Base-by-base conservation (phyloP, 1,140 invertebrate species). In the Micrasema minimum region DNA sequence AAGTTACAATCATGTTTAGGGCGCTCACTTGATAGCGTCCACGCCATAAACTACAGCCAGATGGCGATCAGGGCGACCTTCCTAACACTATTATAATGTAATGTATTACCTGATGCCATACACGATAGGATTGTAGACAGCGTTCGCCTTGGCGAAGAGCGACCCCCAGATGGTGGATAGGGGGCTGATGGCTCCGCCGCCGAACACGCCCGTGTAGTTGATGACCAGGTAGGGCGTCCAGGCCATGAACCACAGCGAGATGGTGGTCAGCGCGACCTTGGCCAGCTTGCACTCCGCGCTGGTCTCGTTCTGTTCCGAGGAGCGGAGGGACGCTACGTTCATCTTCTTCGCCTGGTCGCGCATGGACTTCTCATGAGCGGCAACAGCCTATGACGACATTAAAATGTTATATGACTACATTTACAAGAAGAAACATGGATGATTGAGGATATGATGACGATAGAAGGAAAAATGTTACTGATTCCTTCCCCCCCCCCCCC, bases 221-320 rank as follows among this genome's bases (percentile, higher is more conserved):
- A 94, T 93, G 14, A 93, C 88, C 16, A 93, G 79, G 77, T 94
- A 93, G n/a, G 92, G 92, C 12, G 92, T 93, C 92, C 92, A 94
- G 2, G 93, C 93, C 82, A 93, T 86, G 80, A 95, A 90, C 91
- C 92, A 96, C 65, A 94, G 79, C 0, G 89, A 86, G 62, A 95
- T 92, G 43, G 93, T 95, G 81, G 90, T 92, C 75, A 95, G 81
- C 31, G 93, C 92, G 71, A 87, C 87, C 84, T 93, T 93, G 35
- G 92, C 92, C 72, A 93, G 78, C 85, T 92, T 92, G 75, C 87
- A 88, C 83, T 93, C 91, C 12, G 91, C 89, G 75, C 90, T 91
- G 53, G 88, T 87, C 67, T 87, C 85, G 20, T 87, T 83, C 74
- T 87, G 85, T 75, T 92, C 90, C 22, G 87, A 85, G 10, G 90